Conservation (phyloP, 1,140 invertebrate species). For the Himalopsyche phryganea region DNA sequence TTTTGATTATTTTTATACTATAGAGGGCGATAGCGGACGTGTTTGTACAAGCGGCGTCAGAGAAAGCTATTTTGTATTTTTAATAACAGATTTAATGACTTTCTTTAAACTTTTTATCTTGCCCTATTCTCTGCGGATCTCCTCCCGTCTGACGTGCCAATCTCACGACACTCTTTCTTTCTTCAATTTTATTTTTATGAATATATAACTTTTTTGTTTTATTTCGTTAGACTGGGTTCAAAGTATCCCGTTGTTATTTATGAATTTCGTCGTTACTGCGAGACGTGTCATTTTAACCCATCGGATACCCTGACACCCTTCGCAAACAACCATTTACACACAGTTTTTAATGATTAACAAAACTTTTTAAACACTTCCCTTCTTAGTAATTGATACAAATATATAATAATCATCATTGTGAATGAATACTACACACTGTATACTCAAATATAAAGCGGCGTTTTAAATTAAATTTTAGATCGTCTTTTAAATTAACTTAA, state of each 20-base stretch:
- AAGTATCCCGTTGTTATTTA: conserved; percentile 5
- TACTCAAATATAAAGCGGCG: too few species aligned
- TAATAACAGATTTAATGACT: conserved; percentile 35
- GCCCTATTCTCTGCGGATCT: conserved; percentile 19
- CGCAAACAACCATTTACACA: too few species aligned
- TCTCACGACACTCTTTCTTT: conserved; percentile 22
- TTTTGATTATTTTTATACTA: conserved; percentile 34
- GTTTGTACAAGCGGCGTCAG: conserved; percentile 25
- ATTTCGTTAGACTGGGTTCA: conserved; percentile 12
- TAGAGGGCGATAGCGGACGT: conserved; percentile 21
- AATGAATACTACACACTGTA: too few species aligned
- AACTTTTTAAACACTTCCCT: too few species aligned
- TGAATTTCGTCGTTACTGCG: too few species aligned
- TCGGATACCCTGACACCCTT: too few species aligned
- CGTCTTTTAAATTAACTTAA: too few species aligned
- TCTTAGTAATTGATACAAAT: too few species aligned
- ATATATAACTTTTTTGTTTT: conserved; percentile 20
- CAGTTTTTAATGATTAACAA: too few species aligned
- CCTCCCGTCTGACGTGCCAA: conserved; percentile 15
- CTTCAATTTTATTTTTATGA: conserved; percentile 23
- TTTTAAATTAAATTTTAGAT: too few species aligned
- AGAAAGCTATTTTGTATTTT: conserved; percentile 35
- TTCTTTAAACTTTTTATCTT: conserved; percentile 34
- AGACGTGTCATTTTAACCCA: too few species aligned
- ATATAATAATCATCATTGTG: too few species aligned